Evolutionary conservation across 2,113 vertebrate species (phyloP).

Genomic region (Grus americana): DNA sequence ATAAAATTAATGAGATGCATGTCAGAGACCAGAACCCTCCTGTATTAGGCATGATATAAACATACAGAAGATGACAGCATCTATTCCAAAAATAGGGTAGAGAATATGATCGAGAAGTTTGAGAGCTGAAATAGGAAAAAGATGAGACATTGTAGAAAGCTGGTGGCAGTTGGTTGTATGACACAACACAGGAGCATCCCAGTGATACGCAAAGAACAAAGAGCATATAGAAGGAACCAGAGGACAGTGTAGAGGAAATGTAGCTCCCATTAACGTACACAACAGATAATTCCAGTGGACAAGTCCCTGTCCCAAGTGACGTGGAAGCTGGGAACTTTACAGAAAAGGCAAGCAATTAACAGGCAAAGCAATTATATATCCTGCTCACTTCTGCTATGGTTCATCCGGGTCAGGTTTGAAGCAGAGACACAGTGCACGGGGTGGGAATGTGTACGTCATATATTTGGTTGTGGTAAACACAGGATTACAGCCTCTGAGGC

Average conservation of each 20-base stretch:
- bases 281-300: background rate
- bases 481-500: background rate
- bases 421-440: background rate
- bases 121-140: background rate
- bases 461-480: background rate
- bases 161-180: background rate
- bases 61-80: background rate
- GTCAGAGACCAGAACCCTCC: background rate
- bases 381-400: background rate
- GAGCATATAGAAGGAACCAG: background rate
- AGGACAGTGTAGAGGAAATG: background rate
- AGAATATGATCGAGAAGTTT: background rate
- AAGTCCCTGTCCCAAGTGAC: fast-evolving
- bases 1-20: background rate
- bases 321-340: background rate
- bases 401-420: background rate
- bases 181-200: background rate
- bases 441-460: background rate
- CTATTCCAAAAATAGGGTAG: background rate
- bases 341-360: background rate
- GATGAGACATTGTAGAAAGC: background rate
- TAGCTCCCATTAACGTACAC: background rate
- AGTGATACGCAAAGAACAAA: background rate
- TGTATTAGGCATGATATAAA: background rate
- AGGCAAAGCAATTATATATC: background rate